Evolutionary conservation across 2,888 invertebrate species (phyloP), one percentile per base, ranked within the genome.

Genomic region (Ethmia dodecea): DNA sequence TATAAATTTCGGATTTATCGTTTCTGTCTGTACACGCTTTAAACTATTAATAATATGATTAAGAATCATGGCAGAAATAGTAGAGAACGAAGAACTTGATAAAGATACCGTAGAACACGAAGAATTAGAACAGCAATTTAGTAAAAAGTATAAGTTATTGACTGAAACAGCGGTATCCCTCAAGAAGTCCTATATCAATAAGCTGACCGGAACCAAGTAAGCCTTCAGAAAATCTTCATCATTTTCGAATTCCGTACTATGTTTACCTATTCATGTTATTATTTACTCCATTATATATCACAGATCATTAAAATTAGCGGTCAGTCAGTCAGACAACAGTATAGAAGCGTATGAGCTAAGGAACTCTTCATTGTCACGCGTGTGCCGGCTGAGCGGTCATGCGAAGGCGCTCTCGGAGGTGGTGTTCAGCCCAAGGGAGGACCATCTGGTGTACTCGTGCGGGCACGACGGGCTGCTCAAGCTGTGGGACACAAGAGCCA

Each of bases 401-500:
- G 49, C 63, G 25, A 77, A 87, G 28, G 55, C 70, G 2, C 64
- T 91, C 5, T 78, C 88, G 0, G 90, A 89, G 33, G 72, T 90
- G 5, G 89, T 88, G 45, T 91, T 90, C 57, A 88, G 88, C 53
- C 83, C 84, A 0, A 75, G 69, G 11, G 88, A 90, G 33, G 87
- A 86, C 32, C 73, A 89, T 56, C 67, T 90, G 28, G 48, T 92
- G 13, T 92, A 90, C 55, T 88, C 88, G 0, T 83, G 88, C 0
- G 88, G 88, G 0, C 68, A 72, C 27, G 88, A 90, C 60, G 90
- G 91, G 0, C 47, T 63, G 13, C 73, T 92, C 16, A 89, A 87
- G 50, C 58, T 90, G 32, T 92, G 90, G 88, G 93, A 93, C 62
- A 75, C 89, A 1, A 72, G 93, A 54, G 71, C 77, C 0, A 80